Evolutionary conservation across 2,797 vertebrate species (phyloP).

Genomic region (Lagorchestes hirsutus): DNA sequence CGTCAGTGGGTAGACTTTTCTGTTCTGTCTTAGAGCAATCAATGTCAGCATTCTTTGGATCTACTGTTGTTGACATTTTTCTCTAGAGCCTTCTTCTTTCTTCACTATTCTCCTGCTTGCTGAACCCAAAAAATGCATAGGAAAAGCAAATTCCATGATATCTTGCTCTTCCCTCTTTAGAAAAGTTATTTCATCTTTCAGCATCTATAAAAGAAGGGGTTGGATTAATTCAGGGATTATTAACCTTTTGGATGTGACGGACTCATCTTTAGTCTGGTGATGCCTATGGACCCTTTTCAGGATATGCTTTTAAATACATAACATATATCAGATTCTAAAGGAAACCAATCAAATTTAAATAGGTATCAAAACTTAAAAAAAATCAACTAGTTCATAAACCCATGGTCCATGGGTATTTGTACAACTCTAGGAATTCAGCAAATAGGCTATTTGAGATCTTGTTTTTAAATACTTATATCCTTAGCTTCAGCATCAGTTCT

Average conservation of each 20-base stretch:
- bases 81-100: background rate
- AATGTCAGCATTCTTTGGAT: background rate
- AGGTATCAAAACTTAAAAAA: background rate
- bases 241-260: background rate
- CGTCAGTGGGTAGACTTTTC: background rate
- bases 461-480: background rate
- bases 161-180: background rate
- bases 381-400: background rate
- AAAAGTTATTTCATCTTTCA: background rate
- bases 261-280: background rate
- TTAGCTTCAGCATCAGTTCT: background rate
- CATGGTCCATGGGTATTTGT: background rate
- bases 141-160: background rate
- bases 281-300: background rate
- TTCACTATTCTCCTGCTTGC: background rate
- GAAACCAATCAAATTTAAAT: background rate
- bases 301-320: too few relatives aligned
- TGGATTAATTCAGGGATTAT: background rate
- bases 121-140: background rate
- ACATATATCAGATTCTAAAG: background rate
- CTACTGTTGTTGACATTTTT: background rate
- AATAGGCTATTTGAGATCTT: background rate
- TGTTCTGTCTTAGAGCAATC: background rate
- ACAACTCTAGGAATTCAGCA: background rate
- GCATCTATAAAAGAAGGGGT: background rate